phyloP scores from a whole-genome alignment of 2,113 vertebrate species.

The Alligator sinensis region DNA sequence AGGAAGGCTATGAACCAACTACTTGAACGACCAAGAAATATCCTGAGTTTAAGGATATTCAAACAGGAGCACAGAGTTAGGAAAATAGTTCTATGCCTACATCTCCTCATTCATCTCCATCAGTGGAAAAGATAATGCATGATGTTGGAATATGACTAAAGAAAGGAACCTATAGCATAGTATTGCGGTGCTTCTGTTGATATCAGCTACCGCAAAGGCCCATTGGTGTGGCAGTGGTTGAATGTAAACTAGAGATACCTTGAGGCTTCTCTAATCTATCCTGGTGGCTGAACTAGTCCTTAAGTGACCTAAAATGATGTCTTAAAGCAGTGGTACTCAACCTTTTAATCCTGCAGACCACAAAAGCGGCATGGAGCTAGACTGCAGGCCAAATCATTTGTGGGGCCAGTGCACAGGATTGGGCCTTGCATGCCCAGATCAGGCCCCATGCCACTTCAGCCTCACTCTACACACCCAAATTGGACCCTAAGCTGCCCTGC shows the following conservation, averaged over 20 bases:
- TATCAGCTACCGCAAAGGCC: background rate
- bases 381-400: too few species aligned
- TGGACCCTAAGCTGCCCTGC: too few species aligned
- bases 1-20: background rate
- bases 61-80: background rate
- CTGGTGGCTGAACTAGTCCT: background rate
- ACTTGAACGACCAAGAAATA: background rate
- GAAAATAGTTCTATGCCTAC: accelerated
- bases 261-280: background rate
- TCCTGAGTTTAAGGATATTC: background rate
- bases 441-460: too few species aligned
- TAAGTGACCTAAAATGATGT: background rate
- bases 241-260: background rate
- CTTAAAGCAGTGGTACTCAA: background rate
- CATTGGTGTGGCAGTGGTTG: background rate
- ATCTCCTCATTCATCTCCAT: accelerated
- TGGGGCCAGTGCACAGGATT: too few species aligned
- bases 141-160: background rate
- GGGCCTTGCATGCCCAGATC: too few species aligned
- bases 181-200: background rate
- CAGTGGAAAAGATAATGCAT: background rate
- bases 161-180: background rate
- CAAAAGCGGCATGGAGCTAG: too few species aligned
- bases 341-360: too few species aligned
- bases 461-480: too few species aligned